Base-by-base conservation (phyloP, 2,113 vertebrate species). In the Strix uralensis region DNA sequence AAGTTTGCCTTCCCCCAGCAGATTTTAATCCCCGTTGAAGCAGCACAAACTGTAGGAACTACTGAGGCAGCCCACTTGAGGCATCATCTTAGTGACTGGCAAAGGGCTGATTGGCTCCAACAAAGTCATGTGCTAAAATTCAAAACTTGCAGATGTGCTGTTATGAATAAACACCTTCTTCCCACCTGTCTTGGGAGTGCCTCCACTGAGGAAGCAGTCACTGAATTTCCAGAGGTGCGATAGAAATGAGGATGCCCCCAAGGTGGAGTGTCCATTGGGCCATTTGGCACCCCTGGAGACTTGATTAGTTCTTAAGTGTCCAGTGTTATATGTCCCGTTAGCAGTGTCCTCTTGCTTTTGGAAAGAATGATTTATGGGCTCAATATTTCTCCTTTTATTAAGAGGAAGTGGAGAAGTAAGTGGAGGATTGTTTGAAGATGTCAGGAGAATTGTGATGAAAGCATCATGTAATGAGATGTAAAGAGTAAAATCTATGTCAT, bases 371-470 rank as follows among this genome's bases (percentile, higher is more conserved):
- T 94, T 96, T 82, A 92, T 6, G 3, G 79, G 73, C 59, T 90
- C 75, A 65, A 4, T 71, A 82, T 95, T 95, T 96, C 61, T 83
- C 75, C 77, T 81, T 93, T 91, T 90, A 74, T 94, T 94, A 84
- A 65, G 57, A 94, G 78, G 79, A 96, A 73, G 69, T 78, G 44
- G 25, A 75, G 61, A 88, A 86, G 77, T 87, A 81, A 87, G 80
- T 65, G 73, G 69, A 55, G 69, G 81, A 78, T 85, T 94, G 74
- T 97, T 96, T 95, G 94, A 96, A 94, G 95, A 96, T 92, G 94
- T 95, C 94, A 92, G 88, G 79, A 90, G 91, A 92, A 46, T 79
- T 34, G 57, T 96, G 97, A 97, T 97, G 96, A 98, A 97, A 97
- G 95, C 23, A 5, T 79, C 81, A 73, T 83, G 94, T 97, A 96